phyloP scores from a whole-genome alignment of 2,113 vertebrate species.

The Petrocephalus zakoni region DNA sequence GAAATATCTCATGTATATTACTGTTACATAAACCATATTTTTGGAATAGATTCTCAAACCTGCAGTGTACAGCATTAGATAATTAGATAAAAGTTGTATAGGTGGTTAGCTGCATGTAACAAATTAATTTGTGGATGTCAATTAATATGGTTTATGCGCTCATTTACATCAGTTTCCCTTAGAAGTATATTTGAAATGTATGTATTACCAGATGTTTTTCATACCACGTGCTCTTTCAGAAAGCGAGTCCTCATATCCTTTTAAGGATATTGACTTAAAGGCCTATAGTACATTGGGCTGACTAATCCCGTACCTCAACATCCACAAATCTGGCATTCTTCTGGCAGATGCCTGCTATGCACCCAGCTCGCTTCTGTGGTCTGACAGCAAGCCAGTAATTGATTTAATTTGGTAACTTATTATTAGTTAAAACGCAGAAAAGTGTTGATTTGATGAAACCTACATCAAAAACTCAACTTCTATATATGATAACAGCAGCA shows the following conservation, averaged over 20 bases:
- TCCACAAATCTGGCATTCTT: background rate
- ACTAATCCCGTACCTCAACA: background rate
- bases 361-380: background rate
- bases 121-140: background rate
- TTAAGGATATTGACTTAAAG: background rate
- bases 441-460: background rate
- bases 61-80: background rate
- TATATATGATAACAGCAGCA: background rate
- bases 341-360: background rate
- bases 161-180: background rate
- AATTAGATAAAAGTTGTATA: background rate
- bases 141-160: background rate
- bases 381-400: background rate
- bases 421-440: background rate
- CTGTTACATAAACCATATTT: background rate
- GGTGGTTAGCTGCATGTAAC: background rate
- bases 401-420: background rate
- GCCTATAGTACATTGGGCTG: background rate
- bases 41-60: background rate
- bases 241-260: background rate
- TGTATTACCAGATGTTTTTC: background rate
- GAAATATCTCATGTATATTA: background rate
- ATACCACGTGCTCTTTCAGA: background rate
- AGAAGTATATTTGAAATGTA: background rate
- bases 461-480: background rate